A percentile compares a stretch with the other conserved stretches of the same genome.
Conservation (phyloP, 1,140 invertebrate genomes). For the Apocrypta bakeri region DNA sequence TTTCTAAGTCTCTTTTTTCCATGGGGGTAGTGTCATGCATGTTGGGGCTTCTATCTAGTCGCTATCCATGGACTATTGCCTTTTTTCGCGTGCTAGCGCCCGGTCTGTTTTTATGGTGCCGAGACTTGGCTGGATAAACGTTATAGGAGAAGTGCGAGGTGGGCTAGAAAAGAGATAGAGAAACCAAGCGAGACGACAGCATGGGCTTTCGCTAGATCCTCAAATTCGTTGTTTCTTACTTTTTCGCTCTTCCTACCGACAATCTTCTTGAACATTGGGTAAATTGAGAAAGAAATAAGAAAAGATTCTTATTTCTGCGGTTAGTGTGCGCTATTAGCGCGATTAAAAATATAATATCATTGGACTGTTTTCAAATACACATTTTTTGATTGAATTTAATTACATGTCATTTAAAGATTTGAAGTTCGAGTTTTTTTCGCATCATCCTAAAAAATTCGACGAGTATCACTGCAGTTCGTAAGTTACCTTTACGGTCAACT, state of each 20-base stretch:
- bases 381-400: no score
- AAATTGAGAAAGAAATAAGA: neutral
- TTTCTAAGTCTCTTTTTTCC: neutral
- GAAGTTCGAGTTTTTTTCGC: no score
- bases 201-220: neutral
- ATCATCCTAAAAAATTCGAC: no score
- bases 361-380: no score
- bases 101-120: slow-evolving; percentile 6
- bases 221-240: slow-evolving; percentile 31
- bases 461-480: no score
- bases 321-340: no score
- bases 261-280: neutral
- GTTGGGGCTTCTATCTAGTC: slow-evolving; percentile 28
- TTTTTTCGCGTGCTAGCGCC: neutral
- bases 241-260: neutral
- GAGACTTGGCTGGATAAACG: slow-evolving; percentile 31
- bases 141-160: slow-evolving; percentile 24
- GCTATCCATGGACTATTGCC: slow-evolving; percentile 16
- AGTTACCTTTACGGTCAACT: no score
- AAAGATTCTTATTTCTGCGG: neutral
- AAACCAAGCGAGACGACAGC: slow-evolving; percentile 11
- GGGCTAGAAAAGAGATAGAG: neutral
- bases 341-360: no score
- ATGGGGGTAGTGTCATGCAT: neutral
- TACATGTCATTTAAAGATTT: no score